Percentiles rank a stretch among this genome's conserved stretches.
These are phyloP conservation scores for Adelosebastes latens DNA, from an alignment of 2,797 vertebrate species.

Conservation along the genomic window DNA sequence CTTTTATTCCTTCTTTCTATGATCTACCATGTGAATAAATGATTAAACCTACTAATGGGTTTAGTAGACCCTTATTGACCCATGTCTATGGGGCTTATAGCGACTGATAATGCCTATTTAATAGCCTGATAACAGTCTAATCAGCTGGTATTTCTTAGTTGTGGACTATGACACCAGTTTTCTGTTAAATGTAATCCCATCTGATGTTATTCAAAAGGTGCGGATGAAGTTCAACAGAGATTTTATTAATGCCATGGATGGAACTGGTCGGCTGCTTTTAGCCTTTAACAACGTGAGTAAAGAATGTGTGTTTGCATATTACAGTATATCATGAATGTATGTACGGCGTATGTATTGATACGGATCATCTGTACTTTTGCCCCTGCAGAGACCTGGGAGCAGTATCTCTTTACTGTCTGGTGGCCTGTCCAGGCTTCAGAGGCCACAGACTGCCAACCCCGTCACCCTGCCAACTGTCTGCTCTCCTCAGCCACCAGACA, in stretches of 20 bases:
- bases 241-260: slow-evolving; percentile 82
- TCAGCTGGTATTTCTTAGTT: background rate
- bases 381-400: slow-evolving; percentile 81
- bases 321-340: background rate
- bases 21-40: too few relatives aligned
- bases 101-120: too few relatives aligned
- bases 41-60: too few relatives aligned
- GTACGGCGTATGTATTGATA: background rate
- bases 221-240: slow-evolving; percentile 86
- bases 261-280: slow-evolving; percentile 71
- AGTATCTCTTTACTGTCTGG: slow-evolving; percentile 78
- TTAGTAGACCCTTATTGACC: too few relatives aligned
- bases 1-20: too few relatives aligned
- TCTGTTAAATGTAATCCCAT: background rate
- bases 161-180: background rate
- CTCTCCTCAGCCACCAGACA: slow-evolving; percentile 29
- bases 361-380: background rate
- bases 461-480: slow-evolving; percentile 75
- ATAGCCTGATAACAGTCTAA: too few relatives aligned
- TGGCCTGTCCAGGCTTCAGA: slow-evolving; percentile 41
- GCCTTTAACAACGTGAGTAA: slow-evolving; percentile 80
- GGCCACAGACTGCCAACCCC: slow-evolving; percentile 48
- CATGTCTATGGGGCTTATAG: too few relatives aligned
- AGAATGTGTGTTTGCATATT: background rate
- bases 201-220: slow-evolving; percentile 42